phyloP scores from a whole-genome alignment of 1,140 invertebrate species.

The Drosophila triauraria region DNA sequence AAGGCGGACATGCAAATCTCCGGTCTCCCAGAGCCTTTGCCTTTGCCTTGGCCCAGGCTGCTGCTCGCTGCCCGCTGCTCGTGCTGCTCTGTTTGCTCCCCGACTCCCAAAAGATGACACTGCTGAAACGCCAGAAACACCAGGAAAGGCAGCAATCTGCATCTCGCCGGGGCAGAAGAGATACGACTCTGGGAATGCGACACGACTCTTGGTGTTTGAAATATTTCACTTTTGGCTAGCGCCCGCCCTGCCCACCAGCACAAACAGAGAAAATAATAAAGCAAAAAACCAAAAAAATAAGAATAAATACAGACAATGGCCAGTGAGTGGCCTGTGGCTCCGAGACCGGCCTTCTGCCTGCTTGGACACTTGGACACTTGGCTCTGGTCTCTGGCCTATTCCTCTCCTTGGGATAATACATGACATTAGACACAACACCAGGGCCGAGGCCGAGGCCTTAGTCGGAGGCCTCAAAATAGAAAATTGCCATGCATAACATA shows the following conservation, averaged over 20 bases:
- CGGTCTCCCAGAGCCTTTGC: no score
- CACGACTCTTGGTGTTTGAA: constrained; percentile 70
- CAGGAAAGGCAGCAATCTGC: constrained; percentile 23
- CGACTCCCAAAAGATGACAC: constrained; percentile 65
- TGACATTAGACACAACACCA: constrained; percentile 72
- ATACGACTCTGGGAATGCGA: constrained; percentile 34
- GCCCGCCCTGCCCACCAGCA: constrained; percentile 50
- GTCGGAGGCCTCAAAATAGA: constrained; percentile 76
- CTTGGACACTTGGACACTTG: constrained; percentile 14
- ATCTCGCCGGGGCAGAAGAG: constrained; percentile 9
- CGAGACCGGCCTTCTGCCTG: constrained; percentile 14
- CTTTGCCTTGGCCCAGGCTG: neutral
- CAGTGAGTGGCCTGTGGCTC: constrained; percentile 18
- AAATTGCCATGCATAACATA: constrained; percentile 82
- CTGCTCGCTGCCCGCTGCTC: constrained; percentile 17
- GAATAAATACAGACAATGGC: constrained; percentile 61
- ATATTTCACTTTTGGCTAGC: constrained; percentile 75
- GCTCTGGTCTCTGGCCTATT: constrained; percentile 5
- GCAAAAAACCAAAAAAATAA: neutral
- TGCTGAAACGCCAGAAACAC: constrained; percentile 15
- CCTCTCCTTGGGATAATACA: constrained; percentile 52
- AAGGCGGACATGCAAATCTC: constrained; percentile 53
- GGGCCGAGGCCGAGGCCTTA: neutral
- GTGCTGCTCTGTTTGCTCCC: constrained; percentile 65
- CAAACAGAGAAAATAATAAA: constrained; percentile 9